Evolutionary conservation across 2,888 invertebrate genomes (phyloP).

Genomic region (Nephrotoma appendiculata): DNA sequence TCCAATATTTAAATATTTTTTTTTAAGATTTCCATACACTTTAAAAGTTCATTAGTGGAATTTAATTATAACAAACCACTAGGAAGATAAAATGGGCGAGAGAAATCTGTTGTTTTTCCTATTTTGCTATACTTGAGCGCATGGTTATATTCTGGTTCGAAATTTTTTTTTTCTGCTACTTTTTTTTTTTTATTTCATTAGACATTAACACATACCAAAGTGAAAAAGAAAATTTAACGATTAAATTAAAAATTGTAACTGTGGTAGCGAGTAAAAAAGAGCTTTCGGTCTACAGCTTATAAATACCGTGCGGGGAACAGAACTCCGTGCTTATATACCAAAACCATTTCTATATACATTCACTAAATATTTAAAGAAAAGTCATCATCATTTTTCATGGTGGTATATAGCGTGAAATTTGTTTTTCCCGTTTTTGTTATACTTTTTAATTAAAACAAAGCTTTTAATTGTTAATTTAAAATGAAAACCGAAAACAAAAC

Average conservation of each 20-base stretch:
- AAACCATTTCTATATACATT: not conserved
- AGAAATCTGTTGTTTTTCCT: not conserved
- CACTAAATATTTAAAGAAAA: not conserved
- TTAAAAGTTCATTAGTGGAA: not conserved
- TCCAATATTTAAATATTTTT: not conserved
- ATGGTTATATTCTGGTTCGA: not conserved
- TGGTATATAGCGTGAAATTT: not conserved
- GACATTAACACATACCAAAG: not conserved
- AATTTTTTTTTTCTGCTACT: not conserved
- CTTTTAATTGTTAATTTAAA: not conserved
- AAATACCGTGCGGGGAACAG: not conserved
- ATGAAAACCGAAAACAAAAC: not conserved
- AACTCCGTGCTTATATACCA: not conserved
- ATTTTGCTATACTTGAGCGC: not conserved
- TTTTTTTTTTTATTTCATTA: not conserved
- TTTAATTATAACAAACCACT: not conserved
- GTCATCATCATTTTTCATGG: not conserved
- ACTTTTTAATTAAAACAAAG: not conserved
- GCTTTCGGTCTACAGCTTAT: not conserved
- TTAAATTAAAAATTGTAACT: not conserved
- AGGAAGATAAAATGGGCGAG: not conserved
- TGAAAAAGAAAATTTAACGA: not conserved
- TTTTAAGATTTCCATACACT: not conserved
- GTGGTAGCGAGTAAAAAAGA: not conserved
- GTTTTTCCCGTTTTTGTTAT: not conserved